These are phyloP conservation scores for Erebia aethiops DNA, from an alignment of 2,888 invertebrate genomes.

Conservation along the genomic window DNA sequence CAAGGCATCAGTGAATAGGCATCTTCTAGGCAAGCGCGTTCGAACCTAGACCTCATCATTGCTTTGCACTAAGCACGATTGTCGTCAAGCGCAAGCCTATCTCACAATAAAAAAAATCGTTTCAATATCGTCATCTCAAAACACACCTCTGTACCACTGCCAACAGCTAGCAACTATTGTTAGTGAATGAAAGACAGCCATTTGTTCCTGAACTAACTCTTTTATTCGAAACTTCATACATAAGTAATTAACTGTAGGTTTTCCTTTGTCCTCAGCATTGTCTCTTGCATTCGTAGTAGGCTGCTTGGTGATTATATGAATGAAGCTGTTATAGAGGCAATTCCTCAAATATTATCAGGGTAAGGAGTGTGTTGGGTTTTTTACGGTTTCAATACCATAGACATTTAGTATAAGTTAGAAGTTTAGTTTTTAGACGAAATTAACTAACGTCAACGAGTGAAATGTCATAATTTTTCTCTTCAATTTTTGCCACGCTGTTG, in stretches of 20 bases:
- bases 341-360: not conserved
- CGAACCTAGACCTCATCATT: too few relatives aligned
- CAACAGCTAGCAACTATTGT: conserved; percentile 39
- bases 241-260: conserved; percentile 42
- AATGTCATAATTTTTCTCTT: too few relatives aligned
- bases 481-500: too few relatives aligned
- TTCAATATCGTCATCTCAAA: conserved; percentile 11
- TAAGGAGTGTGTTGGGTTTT: too few relatives aligned
- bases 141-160: conserved; percentile 27
- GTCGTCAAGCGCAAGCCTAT: too few relatives aligned
- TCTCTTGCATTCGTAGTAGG: conserved; percentile 28
- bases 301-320: not conserved
- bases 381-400: too few relatives aligned
- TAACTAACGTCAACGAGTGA: too few relatives aligned
- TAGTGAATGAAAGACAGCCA: conserved; percentile 38
- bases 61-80: too few relatives aligned
- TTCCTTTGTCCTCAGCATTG: conserved; percentile 37
- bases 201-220: conserved; percentile 42
- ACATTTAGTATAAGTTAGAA: too few relatives aligned
- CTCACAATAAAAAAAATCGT: conserved; percentile 4
- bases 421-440: too few relatives aligned
- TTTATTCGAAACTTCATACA: conserved; percentile 43
- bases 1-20: too few relatives aligned
- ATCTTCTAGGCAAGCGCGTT: too few relatives aligned
- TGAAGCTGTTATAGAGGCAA: not conserved